These are phyloP conservation scores for Microcaecilia unicolor DNA, from an alignment of 2,797 vertebrate species.

Conservation along the genomic window DNA sequence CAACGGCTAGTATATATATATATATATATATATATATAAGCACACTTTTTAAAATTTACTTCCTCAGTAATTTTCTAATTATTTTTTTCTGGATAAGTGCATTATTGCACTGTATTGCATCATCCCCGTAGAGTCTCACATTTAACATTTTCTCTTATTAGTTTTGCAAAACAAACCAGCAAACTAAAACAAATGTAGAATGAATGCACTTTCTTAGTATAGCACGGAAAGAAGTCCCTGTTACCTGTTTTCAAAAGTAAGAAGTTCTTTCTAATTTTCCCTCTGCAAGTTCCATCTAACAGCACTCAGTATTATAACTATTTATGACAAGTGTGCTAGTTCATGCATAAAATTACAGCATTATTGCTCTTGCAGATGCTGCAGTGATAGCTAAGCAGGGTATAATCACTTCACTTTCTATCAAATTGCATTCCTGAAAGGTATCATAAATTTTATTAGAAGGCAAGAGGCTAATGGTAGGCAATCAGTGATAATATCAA, in stretches of 20 bases:
- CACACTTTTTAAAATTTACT: too few species aligned
- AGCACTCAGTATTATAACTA: conserved; percentile 67
- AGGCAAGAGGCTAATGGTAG: conserved; percentile 70
- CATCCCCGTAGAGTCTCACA: too few species aligned
- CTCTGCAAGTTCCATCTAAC: conserved; percentile 62
- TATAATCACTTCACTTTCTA: conserved; percentile 69
- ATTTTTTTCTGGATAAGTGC: too few species aligned
- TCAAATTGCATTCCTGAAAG: conserved; percentile 70
- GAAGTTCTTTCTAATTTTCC: conserved; percentile 65
- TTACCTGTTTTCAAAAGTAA: conserved; percentile 66
- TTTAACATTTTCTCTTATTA: too few species aligned
- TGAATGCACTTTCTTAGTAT: conserved; percentile 49
- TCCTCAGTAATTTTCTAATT: too few species aligned
- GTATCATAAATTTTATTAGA: conserved; percentile 74
- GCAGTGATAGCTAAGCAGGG: conserved; percentile 68
- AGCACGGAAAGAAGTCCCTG: conserved; percentile 62
- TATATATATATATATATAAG: too few species aligned
- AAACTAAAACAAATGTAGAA: conserved; percentile 67
- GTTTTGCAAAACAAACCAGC: too few species aligned
- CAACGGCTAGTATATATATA: too few species aligned
- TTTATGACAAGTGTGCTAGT: conserved; percentile 71
- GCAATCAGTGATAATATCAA: conserved; percentile 66
- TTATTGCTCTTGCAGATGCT: conserved; percentile 68
- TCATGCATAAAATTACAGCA: conserved; percentile 75
- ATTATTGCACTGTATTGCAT: too few species aligned